Evolutionary conservation across 2,797 vertebrate species (phyloP).

Genomic region (Neostethus bicornis): DNA sequence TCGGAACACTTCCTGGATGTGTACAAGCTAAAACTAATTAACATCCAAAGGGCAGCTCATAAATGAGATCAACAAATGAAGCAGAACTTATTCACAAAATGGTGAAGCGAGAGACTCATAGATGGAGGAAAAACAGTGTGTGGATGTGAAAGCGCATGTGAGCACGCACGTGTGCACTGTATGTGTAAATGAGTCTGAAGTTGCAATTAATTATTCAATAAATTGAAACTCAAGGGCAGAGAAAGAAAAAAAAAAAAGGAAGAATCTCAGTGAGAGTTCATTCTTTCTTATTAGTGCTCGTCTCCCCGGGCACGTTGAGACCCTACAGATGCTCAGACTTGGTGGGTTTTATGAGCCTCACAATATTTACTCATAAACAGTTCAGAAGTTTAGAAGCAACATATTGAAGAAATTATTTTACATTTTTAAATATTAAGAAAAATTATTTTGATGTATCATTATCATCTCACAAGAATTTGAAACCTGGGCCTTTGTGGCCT

Average conservation of each 20-base stretch:
- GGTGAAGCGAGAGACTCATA: slow-evolving; percentile 12
- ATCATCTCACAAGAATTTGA: too few relatives aligned
- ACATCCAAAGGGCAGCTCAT: not conserved
- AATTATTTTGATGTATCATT: not conserved
- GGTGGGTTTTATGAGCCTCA: too few relatives aligned
- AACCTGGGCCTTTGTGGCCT: too few relatives aligned
- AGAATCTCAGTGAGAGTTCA: slow-evolving; percentile 25
- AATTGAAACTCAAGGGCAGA: slow-evolving; percentile 43
- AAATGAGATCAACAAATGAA: slow-evolving; percentile 35
- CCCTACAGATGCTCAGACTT: too few relatives aligned
- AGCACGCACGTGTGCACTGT: not conserved
- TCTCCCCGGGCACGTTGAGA: slow-evolving; percentile 15
- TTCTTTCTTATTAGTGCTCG: slow-evolving; percentile 42
- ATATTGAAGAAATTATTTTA: not conserved
- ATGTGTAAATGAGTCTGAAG: slow-evolving; percentile 40
- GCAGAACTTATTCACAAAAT: slow-evolving; percentile 49
- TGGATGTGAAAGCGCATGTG: not conserved
- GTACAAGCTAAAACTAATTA: slow-evolving; percentile 23
- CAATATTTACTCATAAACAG: not conserved
- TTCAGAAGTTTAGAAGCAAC: not conserved
- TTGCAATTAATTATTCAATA: slow-evolving; percentile 66
- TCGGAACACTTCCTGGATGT: slow-evolving; percentile 2
- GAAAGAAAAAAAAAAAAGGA: slow-evolving; percentile 34
- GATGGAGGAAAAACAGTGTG: not conserved
- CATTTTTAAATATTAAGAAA: not conserved